phyloP scores from a whole-genome alignment of 2,888 invertebrate species.

The Phortica okadai region DNA sequence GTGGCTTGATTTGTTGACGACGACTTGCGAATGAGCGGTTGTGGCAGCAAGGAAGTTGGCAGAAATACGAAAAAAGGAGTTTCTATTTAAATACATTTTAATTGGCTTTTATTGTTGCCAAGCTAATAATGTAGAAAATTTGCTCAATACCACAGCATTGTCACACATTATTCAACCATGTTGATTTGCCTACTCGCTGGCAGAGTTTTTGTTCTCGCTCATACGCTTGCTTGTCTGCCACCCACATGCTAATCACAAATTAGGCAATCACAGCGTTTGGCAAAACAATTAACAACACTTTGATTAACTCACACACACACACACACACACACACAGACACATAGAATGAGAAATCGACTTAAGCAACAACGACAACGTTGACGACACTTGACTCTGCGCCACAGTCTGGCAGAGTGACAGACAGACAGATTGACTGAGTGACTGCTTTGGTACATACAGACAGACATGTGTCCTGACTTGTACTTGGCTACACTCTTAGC shows the following conservation, averaged over 20 bases:
- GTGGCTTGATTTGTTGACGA: constrained; percentile 12
- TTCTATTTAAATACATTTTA: constrained; percentile 67
- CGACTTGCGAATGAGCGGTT: neutral
- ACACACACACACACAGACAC: constrained; percentile 55
- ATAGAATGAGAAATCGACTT: constrained; percentile 25
- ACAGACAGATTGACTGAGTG: neutral
- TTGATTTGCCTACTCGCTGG: neutral
- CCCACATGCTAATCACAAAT: constrained; percentile 17
- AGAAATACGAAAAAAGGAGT: constrained; percentile 18
- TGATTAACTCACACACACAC: constrained; percentile 71
- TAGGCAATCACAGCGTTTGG: constrained; percentile 62
- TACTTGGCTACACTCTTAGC: constrained; percentile 6
- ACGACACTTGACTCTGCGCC: neutral
- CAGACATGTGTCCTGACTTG: neutral
- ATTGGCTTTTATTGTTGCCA: constrained; percentile 64
- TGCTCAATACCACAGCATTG: neutral
- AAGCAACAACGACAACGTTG: neutral
- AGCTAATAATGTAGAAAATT: constrained; percentile 5
- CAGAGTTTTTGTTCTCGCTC: neutral
- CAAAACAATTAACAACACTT: constrained; percentile 71
- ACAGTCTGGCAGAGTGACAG: neutral
- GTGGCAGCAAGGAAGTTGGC: neutral
- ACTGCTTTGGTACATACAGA: neutral
- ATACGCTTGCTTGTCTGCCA: neutral
- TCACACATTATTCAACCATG: neutral